Conservation (phyloP, 1,140 invertebrate genomes). For the Zaprionus vittiger region DNA sequence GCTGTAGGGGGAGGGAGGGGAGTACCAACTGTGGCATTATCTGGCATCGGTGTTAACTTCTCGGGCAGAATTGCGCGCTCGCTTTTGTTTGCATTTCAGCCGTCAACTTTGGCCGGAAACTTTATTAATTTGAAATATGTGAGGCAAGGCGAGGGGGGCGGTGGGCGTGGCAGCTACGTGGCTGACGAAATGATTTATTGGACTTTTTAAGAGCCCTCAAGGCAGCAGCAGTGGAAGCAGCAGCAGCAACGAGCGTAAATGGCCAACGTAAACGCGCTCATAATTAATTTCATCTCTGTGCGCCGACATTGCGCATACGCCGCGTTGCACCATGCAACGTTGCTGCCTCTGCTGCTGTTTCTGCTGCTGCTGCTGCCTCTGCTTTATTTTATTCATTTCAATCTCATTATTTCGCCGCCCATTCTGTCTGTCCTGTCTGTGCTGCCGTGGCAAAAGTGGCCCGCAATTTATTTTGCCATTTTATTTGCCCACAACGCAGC, state of each 20-base stretch:
- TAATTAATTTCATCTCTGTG: constrained; percentile 50
- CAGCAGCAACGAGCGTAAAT: constrained; percentile 21
- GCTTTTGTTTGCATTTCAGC: constrained; percentile 30
- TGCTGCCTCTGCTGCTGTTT: background rate
- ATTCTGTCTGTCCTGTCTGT: constrained; percentile 16
- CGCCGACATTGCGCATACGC: constrained; percentile 42
- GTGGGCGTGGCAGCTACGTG: constrained; percentile 1
- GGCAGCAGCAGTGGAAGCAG: constrained; percentile 5
- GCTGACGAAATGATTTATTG: constrained; percentile 57
- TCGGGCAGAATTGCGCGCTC: constrained; percentile 23
- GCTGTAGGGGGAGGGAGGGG: background rate
- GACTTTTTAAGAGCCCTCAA: constrained; percentile 53
- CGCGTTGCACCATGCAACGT: constrained; percentile 6
- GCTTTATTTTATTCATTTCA: constrained; percentile 41
- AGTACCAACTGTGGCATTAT: background rate
- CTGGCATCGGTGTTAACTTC: constrained; percentile 41
- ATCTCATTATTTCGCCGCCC: constrained; percentile 36
- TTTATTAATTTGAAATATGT: constrained; percentile 60
- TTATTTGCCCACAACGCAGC: constrained; percentile 18
- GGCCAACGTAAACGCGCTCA: constrained; percentile 44
- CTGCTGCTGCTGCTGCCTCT: background rate
- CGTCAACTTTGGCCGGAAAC: constrained; percentile 25
- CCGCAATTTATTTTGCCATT: constrained; percentile 42
- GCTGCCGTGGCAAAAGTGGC: constrained; percentile 29
- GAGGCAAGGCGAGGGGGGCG: background rate